Percentiles rank a stretch among this genome's conserved stretches.
Conservation (phyloP, 2,888 invertebrate genomes). For the Chrysolina haemoptera region DNA sequence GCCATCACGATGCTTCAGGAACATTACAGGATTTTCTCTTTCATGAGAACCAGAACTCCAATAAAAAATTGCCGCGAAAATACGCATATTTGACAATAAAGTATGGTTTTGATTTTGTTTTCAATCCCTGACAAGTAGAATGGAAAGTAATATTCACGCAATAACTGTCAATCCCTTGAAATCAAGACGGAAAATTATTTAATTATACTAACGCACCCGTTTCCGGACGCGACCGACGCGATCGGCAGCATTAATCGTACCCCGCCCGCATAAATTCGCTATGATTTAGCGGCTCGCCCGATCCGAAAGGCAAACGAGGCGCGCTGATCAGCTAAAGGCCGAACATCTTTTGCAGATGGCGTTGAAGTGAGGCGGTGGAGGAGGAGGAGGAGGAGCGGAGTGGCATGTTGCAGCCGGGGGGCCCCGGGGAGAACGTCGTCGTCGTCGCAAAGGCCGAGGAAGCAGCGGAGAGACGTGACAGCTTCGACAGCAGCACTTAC, state of each 20-base stretch:
- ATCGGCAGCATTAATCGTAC: background rate
- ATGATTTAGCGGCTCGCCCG: background rate
- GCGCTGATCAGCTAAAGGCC: background rate
- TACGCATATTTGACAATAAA: no score
- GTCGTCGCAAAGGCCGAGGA: slow-evolving; percentile 12
- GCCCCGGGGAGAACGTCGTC: background rate
- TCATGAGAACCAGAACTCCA: no score
- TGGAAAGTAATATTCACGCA: no score
- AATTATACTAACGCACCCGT: no score
- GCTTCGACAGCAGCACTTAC: slow-evolving; percentile 35
- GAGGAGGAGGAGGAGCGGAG: background rate
- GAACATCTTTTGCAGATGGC: background rate
- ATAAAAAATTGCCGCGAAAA: no score
- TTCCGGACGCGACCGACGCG: background rate
- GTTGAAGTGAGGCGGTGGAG: slow-evolving; percentile 4
- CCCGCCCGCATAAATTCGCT: background rate
- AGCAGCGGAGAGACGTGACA: slow-evolving; percentile 1
- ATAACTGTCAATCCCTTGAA: no score
- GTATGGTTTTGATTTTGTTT: no score
- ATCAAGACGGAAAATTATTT: no score
- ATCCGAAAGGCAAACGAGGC: background rate
- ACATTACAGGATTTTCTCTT: no score
- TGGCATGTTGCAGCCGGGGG: slow-evolving; percentile 17
- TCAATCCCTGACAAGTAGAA: no score
- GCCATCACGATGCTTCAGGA: no score